Conservation (phyloP, 2,888 invertebrate genomes). For the Aleiodes testaceus region DNA sequence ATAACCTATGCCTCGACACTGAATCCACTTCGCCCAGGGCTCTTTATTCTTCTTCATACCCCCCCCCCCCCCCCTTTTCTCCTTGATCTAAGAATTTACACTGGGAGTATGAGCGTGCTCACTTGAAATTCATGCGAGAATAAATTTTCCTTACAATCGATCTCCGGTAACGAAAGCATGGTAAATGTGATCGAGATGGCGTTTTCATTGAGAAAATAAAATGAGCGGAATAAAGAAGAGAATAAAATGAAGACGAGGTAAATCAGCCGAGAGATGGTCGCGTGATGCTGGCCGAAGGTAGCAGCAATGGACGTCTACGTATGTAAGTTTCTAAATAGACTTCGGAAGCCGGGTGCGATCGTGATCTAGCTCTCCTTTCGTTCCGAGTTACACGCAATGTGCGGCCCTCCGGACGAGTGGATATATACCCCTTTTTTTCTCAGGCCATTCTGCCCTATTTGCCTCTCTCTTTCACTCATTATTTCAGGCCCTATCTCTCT, state of each 20-base stretch:
- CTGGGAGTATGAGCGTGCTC: slow-evolving; percentile 45
- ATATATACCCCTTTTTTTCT: slow-evolving; percentile 29
- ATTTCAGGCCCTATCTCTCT: slow-evolving; percentile 15
- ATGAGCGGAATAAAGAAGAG: slow-evolving; percentile 6
- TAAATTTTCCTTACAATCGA: slow-evolving; percentile 43
- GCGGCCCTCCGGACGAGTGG: slow-evolving; percentile 22
- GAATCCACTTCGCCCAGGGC: slow-evolving; percentile 53
- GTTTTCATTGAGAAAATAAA: slow-evolving; percentile 28
- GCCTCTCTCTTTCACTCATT: slow-evolving; percentile 34
- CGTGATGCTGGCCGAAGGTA: slow-evolving; percentile 21
- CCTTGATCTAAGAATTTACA: slow-evolving; percentile 57
- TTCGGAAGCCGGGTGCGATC: slow-evolving; percentile 44
- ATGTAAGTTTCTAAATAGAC: slow-evolving; percentile 38
- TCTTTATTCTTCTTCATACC: slow-evolving; percentile 45
- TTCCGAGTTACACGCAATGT: slow-evolving; percentile 44
- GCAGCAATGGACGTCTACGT: slow-evolving; percentile 31
- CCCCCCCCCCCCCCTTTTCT: slow-evolving; percentile 7
- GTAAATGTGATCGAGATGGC: slow-evolving; percentile 42
- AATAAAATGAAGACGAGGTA: slow-evolving; percentile 2
- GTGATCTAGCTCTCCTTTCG: slow-evolving; percentile 41
- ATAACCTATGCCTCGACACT: slow-evolving; percentile 58
- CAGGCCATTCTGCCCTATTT: not conserved
- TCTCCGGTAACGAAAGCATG: slow-evolving; percentile 33
- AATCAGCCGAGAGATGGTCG: not conserved
- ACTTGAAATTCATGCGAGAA: slow-evolving; percentile 56